Conservation (phyloP, 2,797 vertebrate genomes). For the Hydrolagus colliei region DNA sequence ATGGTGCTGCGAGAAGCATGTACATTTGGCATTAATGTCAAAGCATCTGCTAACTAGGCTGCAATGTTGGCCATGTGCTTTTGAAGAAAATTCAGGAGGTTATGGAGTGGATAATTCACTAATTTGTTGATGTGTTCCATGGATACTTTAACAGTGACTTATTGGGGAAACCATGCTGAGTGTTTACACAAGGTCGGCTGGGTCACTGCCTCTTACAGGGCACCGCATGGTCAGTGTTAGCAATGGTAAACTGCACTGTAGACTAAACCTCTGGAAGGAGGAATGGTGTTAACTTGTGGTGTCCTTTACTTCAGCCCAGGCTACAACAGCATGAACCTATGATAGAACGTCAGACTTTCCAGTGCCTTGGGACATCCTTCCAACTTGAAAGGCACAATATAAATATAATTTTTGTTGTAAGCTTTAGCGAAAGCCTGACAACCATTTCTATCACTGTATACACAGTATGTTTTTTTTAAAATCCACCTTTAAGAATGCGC, state of each 20-base stretch:
- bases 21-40: neutral
- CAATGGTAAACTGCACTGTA: too few relatives aligned
- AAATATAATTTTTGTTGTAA: too few relatives aligned
- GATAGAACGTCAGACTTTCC: too few relatives aligned
- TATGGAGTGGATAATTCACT: neutral
- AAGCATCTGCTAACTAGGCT: neutral
- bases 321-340: too few relatives aligned
- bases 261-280: too few relatives aligned
- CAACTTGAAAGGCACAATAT: too few relatives aligned
- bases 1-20: neutral
- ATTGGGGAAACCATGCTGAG: neutral
- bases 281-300: too few relatives aligned
- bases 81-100: neutral
- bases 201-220: too few relatives aligned
- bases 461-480: neutral
- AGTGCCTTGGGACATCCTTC: too few relatives aligned
- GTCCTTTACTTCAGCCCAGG: too few relatives aligned
- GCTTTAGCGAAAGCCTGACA: neutral
- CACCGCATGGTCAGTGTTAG: too few relatives aligned
- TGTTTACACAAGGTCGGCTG: too few relatives aligned
- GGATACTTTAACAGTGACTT: neutral
- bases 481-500: slow-evolving; percentile 10
- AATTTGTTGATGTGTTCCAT: neutral
- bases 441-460: neutral
- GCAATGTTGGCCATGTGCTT: neutral